Evolutionary conservation across 2,113 vertebrate species (phyloP), one percentile per base, ranked within the genome.

Genomic region (Oncorhynchus nerka): DNA sequence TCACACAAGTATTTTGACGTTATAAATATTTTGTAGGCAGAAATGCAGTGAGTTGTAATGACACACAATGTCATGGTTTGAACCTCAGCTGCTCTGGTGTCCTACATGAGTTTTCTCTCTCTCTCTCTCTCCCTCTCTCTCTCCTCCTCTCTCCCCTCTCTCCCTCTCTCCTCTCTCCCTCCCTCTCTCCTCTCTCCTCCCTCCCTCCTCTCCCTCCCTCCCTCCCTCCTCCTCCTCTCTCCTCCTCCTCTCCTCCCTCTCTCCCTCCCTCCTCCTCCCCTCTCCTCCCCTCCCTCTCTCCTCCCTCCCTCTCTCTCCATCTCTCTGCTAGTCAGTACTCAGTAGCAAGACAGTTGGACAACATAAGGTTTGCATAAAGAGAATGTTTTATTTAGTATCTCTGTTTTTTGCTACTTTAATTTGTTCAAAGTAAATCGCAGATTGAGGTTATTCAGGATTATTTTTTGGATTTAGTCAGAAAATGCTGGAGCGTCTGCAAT

Each of bases 401-500:
- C 16, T 68, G 15, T 5, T 34, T 30, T 20, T 34, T 5, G 24
- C 22, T 5, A 5, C 28, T 7, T 15, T 20, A 68, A 68, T 68
- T 68, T 68, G 28, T 12, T 67, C 3, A 4, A 67, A 30, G 24
- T 67, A 34, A 26, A 34, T 32, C 66, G 1, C 30, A 68, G 30
- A 68, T 68, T 68, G 5, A 68, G 66, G 16, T 68, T 68, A 32
- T 7, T 24, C 7, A 22, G 71, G 65, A 61, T 70, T 68, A 34
- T n/a, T 78, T 49, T n/a, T n/a, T 70, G 65, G 68, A 22, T 49
- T 75, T 70, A 28, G 39, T 77, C 77, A 28, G 73, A 80, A 73
- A 86, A 94, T 94, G 93, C 79, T 94, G 92, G 93, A 94, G 87
- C 85, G 91, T 82, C 91, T 94, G 68, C 92, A 94, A 81, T 93